Percentiles rank a stretch among this genome's conserved stretches.
These are phyloP conservation scores for Pristis pectinata DNA, from an alignment of 2,797 vertebrate species.

Conservation along the genomic window DNA sequence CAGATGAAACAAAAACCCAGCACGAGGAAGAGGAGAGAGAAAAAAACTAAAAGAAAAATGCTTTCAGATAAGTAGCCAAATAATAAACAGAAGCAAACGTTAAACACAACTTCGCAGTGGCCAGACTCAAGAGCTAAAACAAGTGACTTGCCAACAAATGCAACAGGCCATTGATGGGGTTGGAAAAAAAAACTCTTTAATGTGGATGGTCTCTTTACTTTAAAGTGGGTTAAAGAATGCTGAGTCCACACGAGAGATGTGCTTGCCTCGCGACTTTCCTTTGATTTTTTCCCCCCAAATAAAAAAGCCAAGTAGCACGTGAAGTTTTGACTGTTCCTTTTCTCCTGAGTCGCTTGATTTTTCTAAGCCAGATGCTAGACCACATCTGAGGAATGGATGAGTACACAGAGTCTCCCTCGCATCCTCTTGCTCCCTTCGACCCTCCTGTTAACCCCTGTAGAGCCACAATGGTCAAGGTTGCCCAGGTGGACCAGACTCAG, in stretches of 20 bases:
- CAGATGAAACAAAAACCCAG: neutral
- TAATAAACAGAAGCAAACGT: constrained; percentile 12
- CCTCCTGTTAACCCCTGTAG: constrained; percentile 46
- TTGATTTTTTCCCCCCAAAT: neutral
- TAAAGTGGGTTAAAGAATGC: neutral
- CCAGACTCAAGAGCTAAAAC: neutral
- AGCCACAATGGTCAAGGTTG: neutral
- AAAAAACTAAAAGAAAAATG: neutral
- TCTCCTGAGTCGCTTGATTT: constrained; percentile 52
- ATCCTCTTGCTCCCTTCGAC: constrained; percentile 51
- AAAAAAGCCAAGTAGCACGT: constrained; percentile 56
- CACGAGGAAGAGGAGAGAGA: neutral
- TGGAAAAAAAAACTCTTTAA: neutral
- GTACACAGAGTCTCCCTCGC: constrained; percentile 61
- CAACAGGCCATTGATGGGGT: neutral
- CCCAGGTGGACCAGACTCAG: neutral
- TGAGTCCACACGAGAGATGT: neutral
- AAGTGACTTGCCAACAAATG: neutral
- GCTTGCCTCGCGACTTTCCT: neutral
- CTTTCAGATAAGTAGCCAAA: constrained; percentile 1
- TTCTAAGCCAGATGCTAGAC: constrained; percentile 82
- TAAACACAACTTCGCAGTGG: neutral
- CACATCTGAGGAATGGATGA: constrained; percentile 78
- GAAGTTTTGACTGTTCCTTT: constrained; percentile 52
- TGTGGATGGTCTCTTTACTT: neutral